A percentile compares a stretch with the other conserved stretches of the same genome.
phyloP scores from a whole-genome alignment of 2,113 vertebrate genomes.

The Pollachius pollachius region DNA sequence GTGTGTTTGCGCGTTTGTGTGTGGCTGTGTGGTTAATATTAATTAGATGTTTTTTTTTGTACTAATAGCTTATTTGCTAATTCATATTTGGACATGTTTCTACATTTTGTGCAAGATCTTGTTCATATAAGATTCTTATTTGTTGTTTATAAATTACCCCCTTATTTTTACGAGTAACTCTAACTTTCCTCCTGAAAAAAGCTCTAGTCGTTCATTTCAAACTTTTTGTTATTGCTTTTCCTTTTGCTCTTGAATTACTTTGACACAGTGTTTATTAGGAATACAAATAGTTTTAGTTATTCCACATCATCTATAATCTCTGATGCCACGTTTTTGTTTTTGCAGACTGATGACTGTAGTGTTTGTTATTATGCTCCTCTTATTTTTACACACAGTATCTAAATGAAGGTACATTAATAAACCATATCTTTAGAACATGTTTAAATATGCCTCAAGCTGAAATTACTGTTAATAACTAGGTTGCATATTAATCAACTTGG shows the following conservation, averaged over 20 bases:
- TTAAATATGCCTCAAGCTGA: constrained; percentile 71
- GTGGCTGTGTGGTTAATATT: too few species aligned
- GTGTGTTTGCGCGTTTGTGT: too few species aligned
- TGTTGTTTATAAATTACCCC: too few species aligned
- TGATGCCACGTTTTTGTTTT: constrained; percentile 31
- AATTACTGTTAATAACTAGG: constrained; percentile 73
- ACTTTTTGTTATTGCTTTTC: background rate
- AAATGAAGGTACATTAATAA: constrained; percentile 53
- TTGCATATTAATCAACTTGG: constrained; percentile 53
- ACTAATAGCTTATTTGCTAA: constrained; percentile 7
- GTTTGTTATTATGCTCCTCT: constrained; percentile 55
- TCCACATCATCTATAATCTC: constrained; percentile 42
- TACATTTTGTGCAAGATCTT: background rate
- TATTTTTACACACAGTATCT: constrained; percentile 46
- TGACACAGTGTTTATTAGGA: constrained; percentile 38
- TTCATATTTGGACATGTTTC: constrained; percentile 19
- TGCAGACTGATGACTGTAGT: constrained; percentile 45
- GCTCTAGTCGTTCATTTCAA: background rate
- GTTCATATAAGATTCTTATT: too few species aligned
- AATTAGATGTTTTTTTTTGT: too few species aligned
- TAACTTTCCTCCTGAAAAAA: background rate
- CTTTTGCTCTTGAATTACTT: constrained; percentile 28
- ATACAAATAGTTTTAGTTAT: constrained; percentile 35
- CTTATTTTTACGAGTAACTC: too few species aligned
- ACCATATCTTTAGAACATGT: constrained; percentile 67